phyloP scores from a whole-genome alignment of 2,797 vertebrate species.

The Sparus aurata region DNA sequence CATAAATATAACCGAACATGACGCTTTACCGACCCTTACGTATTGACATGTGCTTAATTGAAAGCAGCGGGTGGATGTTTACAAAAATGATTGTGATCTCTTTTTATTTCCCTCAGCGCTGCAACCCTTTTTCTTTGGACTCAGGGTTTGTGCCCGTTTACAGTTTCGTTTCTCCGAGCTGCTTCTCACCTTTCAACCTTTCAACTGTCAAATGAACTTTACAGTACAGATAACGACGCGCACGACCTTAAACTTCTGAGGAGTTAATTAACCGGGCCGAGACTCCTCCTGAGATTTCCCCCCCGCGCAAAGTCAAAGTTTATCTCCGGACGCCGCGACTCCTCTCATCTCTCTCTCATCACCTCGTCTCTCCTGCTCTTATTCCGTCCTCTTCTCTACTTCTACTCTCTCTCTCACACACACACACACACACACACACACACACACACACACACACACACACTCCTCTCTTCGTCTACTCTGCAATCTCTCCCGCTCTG shows the following conservation, averaged over 20 bases:
- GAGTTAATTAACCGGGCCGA: neutral
- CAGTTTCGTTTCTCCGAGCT: neutral
- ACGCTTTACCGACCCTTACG: too few species aligned
- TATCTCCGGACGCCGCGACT: neutral
- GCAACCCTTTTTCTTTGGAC: too few species aligned
- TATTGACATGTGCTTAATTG: too few species aligned
- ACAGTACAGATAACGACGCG: too few species aligned
- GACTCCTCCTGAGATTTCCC: neutral
- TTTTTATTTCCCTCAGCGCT: too few species aligned
- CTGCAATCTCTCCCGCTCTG: slow-evolving; percentile 21
- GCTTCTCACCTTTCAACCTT: neutral
- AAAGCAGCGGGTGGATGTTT: too few species aligned
- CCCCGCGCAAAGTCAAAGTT: neutral
- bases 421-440: neutral
- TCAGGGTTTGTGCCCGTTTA: too few species aligned
- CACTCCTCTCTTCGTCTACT: neutral
- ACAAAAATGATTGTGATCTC: too few species aligned
- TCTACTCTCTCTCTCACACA: neutral
- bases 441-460: slow-evolving; percentile 6
- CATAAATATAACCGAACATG: too few species aligned
- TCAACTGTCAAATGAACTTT: slow-evolving; percentile 4
- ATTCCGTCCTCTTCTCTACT: neutral
- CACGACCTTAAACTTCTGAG: neutral
- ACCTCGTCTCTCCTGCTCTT: neutral
- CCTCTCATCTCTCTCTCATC: slow-evolving; percentile 9